Evolutionary conservation across 2,888 invertebrate genomes (phyloP), one percentile per base, ranked within the genome.

Genomic region (Drosophila emarginata): DNA sequence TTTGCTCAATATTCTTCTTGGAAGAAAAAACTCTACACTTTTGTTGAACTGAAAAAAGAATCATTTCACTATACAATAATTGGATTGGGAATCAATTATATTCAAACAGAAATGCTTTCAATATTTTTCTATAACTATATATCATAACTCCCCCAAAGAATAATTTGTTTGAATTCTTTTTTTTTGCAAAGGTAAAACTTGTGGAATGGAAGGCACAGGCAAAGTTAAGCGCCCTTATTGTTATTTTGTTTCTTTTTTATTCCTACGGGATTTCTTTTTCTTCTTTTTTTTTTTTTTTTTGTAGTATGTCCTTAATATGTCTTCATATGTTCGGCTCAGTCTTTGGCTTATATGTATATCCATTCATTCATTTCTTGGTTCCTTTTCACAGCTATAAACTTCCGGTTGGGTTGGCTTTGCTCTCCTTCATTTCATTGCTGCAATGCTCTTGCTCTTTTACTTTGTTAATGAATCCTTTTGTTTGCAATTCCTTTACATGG

Each of bases 381-480:
- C 60, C 36, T 21, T 57, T 67, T 67, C 56, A 71, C 67, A 80
- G 75, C 77, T 65, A 80, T 80, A 74, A 85, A 83, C 84, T 86
- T 80, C 81, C 79, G 87, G 70, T 78, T 80, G 80, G 80, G 23
- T 86, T 87, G 65, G 62, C 64, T 36, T 36, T 26, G 9, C 56
- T 32, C 26, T 15, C 7, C 52, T 65, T 36, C 52, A 52, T 50
- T 58, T 74, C 74, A 72, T 73, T 74, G 63, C 67, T 74, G 63
- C 67, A 65, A 66, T 80, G 84, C 78, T 72, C 79, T 75, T 73
- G 37, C 57, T 57, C 39, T 80, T 80, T 84, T 85, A 81, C 79
- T 87, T 77, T 87, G 85, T 87, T 85, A 82, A 85, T 82, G 82
- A 82, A 87, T 79, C 76, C 79, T 85, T 77, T 87, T 87, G 82